Evolutionary conservation across 2,113 vertebrate species (phyloP), one percentile per base, ranked within the genome.

Genomic region (Ancistrus triradiatus): DNA sequence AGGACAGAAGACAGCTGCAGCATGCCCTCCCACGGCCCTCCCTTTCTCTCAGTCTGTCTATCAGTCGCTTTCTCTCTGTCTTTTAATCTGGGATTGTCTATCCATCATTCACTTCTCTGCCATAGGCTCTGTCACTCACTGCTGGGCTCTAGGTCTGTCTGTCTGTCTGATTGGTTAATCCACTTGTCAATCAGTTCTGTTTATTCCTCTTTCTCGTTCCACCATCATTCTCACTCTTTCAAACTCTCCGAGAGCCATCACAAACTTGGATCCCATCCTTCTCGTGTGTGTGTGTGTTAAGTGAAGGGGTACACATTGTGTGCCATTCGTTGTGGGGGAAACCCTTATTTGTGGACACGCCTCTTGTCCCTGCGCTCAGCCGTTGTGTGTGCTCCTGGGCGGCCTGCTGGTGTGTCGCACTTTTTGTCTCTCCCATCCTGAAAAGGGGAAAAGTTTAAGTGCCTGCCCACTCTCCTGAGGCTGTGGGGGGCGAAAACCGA

Each of bases 1-100:
- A 88, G 89, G 89, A 86, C 83, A 83, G 88, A 80, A 88, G 90
- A 93, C 94, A 98, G 95, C 95, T 98, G 95, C 93, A 83, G 85
- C 86, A 86, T 68, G 56, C 51, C 51, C 68, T 61, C 70, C 68
- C 44, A 42, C 11, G 42, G 71, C 72, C 66, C 66, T 61, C 62
- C 59, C 44, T 60, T 69, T 68, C 47, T 63, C 52, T 33, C 55
- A 48, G 48, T 73, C 66, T 46, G 49, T 69, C 71, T 48, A 55
- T 73, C 71, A 64, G 35, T 64, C 51, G 31, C 62, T 69, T 52
- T 69, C 68, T 35, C 31, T 69, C 57, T 72, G 55, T 68, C 38
- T 47, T 73, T 73, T 57, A 69, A 69, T 73, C 66, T 73, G 27
- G 7, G 66, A 65, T 47, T 69, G 66, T 73, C 71, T 40, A 59